A percentile compares a stretch with the other conserved stretches of the same genome.
These are phyloP conservation scores for Anhinga rufa DNA, from an alignment of 2,113 vertebrate species.

Conservation along the genomic window DNA sequence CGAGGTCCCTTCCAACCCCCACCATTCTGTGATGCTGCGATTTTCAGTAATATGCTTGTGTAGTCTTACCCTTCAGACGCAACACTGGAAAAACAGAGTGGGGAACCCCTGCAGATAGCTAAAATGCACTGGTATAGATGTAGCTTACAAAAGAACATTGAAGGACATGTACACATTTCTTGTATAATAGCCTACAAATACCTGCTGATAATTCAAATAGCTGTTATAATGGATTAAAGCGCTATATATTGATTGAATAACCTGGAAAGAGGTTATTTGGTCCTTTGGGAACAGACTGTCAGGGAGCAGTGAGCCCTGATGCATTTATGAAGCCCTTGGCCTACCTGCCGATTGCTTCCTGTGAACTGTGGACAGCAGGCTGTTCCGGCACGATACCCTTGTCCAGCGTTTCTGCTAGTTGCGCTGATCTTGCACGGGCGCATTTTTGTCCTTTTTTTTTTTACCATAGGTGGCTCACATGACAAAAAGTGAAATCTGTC, in stretches of 20 bases:
- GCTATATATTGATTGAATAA: background rate
- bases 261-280: background rate
- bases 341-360: background rate
- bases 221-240: background rate
- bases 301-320: background rate
- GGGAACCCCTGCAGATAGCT: background rate
- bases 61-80: background rate
- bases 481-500: conserved; percentile 93
- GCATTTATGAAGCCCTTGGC: background rate
- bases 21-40: too few relatives aligned
- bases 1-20: too few relatives aligned
- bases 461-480: conserved; percentile 87
- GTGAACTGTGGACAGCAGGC: background rate
- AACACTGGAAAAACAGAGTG: background rate
- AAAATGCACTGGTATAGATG: background rate
- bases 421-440: background rate
- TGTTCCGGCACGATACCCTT: too few relatives aligned
- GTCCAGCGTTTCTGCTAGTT: background rate
- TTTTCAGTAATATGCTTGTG: background rate
- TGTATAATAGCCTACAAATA: background rate
- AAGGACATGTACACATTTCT: background rate
- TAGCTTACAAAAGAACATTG: background rate
- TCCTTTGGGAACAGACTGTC: background rate
- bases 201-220: background rate
- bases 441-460: background rate